Percentiles rank a stretch among this genome's conserved stretches.
Evolutionary conservation across 2,888 invertebrate species (phyloP).

Genomic region (Amiota communis): DNA sequence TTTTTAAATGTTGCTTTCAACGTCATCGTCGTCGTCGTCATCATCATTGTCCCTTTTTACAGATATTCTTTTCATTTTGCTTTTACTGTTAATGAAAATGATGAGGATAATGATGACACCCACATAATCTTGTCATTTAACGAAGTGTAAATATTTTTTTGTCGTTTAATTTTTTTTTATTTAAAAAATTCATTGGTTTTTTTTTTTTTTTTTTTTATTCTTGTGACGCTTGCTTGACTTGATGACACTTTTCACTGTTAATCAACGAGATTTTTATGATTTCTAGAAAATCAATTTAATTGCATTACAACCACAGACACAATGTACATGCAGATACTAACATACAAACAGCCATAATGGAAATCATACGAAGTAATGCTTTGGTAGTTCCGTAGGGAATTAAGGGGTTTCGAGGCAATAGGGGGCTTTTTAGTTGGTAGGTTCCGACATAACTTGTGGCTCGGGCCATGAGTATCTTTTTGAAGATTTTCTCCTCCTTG

Average conservation of each 20-base stretch:
- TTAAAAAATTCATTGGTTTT: not conserved
- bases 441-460: too few species aligned
- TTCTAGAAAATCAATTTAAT: constrained; percentile 13
- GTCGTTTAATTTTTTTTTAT: too few species aligned
- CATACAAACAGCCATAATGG: not conserved
- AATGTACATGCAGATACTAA: not conserved
- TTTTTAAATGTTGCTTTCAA: too few species aligned
- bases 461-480: too few species aligned
- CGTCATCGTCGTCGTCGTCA: too few species aligned
- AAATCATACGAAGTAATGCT: too few species aligned
- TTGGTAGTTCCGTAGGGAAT: too few species aligned
- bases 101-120: constrained; percentile 2
- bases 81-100: constrained; percentile 12
- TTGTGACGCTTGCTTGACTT: not conserved
- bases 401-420: too few species aligned
- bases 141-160: constrained; percentile 21
- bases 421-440: too few species aligned
- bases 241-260: constrained; percentile 6
- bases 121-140: constrained; percentile 4
- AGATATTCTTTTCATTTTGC: too few species aligned
- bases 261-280: constrained; percentile 11
- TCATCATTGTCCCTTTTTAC: too few species aligned
- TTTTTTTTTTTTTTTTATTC: not conserved
- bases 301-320: not conserved
- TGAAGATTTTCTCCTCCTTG: too few species aligned